phyloP scores from a whole-genome alignment of 2,797 vertebrate species.

The Coreius guichenoti region DNA sequence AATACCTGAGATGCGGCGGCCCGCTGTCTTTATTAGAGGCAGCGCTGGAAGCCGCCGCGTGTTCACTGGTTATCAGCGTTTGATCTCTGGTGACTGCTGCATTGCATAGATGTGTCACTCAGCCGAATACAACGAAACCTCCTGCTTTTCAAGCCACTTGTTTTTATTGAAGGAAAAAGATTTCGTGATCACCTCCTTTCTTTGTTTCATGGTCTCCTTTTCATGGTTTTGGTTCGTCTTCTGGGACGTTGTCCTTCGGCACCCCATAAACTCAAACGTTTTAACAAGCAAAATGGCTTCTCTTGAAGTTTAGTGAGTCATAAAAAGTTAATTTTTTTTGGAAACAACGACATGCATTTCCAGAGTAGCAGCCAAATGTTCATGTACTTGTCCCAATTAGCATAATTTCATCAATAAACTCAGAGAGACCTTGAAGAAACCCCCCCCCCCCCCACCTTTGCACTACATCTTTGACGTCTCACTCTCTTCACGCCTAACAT shows the following conservation, averaged over 20 bases:
- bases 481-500: constrained; percentile 46
- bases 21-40: constrained; percentile 52
- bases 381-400: constrained; percentile 59
- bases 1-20: constrained; percentile 45
- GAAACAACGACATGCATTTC: constrained; percentile 25
- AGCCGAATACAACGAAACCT: constrained; percentile 14
- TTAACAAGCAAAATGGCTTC: constrained; percentile 43
- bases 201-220: too few relatives aligned
- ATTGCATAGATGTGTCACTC: constrained; percentile 44
- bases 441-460: constrained; percentile 12
- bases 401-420: constrained; percentile 65
- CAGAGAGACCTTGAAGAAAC: constrained; percentile 61
- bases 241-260: constrained; percentile 18
- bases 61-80: constrained; percentile 51
- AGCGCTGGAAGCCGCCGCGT: constrained; percentile 32
- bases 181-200: constrained; percentile 27
- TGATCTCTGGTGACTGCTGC: constrained; percentile 48
- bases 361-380: constrained; percentile 52
- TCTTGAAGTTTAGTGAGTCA: constrained; percentile 51
- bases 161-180: constrained; percentile 36
- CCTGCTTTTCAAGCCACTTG: constrained; percentile 25
- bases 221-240: background rate
- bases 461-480: constrained; percentile 48
- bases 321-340: constrained; percentile 33
- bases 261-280: constrained; percentile 24